phyloP scores from a whole-genome alignment of 2,113 vertebrate genomes.

The Oreochromis spilurus region DNA sequence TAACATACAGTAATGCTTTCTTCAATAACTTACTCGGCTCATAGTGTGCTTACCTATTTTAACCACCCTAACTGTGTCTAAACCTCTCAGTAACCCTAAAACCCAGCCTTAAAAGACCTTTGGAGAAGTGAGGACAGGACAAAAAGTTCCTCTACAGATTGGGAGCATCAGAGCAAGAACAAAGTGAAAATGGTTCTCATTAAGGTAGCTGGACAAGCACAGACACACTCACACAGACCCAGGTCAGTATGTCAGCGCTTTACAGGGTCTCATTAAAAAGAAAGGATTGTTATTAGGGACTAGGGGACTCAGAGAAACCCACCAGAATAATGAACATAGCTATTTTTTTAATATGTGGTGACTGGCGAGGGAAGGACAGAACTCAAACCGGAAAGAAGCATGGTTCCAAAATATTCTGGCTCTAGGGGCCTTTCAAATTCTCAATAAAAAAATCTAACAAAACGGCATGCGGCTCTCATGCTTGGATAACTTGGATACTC shows the following conservation, averaged over 20 bases:
- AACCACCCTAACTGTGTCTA: not conserved
- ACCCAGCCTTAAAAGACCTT: not conserved
- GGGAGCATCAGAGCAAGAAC: no score
- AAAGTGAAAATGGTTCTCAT: not conserved
- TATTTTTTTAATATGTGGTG: not conserved
- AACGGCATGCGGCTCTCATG: slow-evolving; percentile 68
- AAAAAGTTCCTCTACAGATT: not conserved
- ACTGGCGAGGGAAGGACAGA: not conserved
- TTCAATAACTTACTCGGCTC: not conserved
- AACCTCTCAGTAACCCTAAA: not conserved
- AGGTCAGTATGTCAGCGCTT: not conserved
- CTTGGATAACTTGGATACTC: slow-evolving; percentile 36
- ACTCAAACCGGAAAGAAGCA: not conserved
- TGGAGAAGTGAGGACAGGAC: not conserved
- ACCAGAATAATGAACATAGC: not conserved
- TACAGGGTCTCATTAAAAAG: not conserved
- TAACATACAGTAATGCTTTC: not conserved
- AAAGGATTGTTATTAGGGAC: not conserved
- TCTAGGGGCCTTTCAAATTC: not conserved
- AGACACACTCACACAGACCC: not conserved
- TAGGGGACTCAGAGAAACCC: not conserved
- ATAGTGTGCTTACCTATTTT: not conserved
- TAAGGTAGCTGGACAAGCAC: not conserved
- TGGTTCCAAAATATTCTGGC: slow-evolving; percentile 27
- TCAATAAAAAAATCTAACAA: not conserved